Evolutionary conservation across 2,888 invertebrate species (phyloP), one percentile per base, ranked within the genome.

Genomic region (Anodontia alba): DNA sequence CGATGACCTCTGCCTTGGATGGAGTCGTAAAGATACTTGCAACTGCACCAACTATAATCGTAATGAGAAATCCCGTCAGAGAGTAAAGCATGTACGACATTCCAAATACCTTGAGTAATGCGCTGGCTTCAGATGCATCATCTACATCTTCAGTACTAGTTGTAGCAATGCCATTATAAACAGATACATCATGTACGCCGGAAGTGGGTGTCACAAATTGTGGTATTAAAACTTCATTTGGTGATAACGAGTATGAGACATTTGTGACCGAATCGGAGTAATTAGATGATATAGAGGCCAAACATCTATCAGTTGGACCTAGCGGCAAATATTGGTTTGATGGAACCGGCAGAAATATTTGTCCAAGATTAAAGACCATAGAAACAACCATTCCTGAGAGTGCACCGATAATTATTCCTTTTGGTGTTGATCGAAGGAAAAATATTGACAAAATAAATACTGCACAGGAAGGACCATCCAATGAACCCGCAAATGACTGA

Each of bases 381-480:
- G 77, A 69, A 20, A 81, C n/a, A 26, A 38, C 31, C 54, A 73
- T 68, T 10, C 80, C 80, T 42, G 42, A 42, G 7, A 77, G 29
- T 8, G 66, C 70, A 15, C 80, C 80, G 0, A 36, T 73, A 31
- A 77, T 36, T 36, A 81, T 36, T 17, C 80, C 76, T 42, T 81
- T 81, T 2, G 73, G 70, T 66, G 80, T 81, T 20, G 80, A 43
- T 38, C 77, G 23, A n/a, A 73, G 20, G 42, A 66, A 76, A 68
- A 81, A 57, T 7, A 42, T 62, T 12, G 80, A 76, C n/a, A 81
- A n/a, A 23, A 81, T 29, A 73, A 76, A 81, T 10, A 81, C 49
- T 38, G 54, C 77, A 33, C 73, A 73, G 0, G 68, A 42, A 23
- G 80, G 77, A 17, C 80, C 80, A n/a, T 80, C 80, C 8, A 80